Base-by-base conservation (phyloP, 2,113 vertebrate species). In the Tylochromis polylepis region DNA sequence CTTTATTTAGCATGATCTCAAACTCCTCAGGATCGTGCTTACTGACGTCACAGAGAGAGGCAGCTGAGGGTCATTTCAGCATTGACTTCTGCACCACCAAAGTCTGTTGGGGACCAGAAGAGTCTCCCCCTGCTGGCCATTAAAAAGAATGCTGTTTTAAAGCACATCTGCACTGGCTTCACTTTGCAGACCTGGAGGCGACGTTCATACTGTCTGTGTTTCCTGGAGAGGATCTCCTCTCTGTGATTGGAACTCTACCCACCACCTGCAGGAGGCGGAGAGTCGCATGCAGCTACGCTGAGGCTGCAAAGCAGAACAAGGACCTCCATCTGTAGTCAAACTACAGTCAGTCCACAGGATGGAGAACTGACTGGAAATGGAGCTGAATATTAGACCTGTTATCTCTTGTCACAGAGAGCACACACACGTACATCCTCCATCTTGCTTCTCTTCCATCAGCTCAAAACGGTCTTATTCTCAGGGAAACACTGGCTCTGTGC, bases 11-110 rank as follows among this genome's bases (percentile, higher is more conserved):
- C 36, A 2, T 22, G 20, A 67, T 41, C 62, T 67, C 62, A 67
- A 41, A 67, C 34, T 41, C 36, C 1, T 14, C 62, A 14, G 34
- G 20, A 67, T 22, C 11, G 6, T 22, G 34, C 22, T 15, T 41
- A 5, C 62, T 22, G 34, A 12, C 6, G 2, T 67, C 62, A 22
- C 34, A 67, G 20, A 67, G 29, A 60, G 29, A 11, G 60, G 9
- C 60, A 65, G 20, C 60, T 38, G 34, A 67, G 62, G 62, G 11
- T 22, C 34, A 14, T 67, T 67, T 67, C 11, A 38, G 14, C 62
- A 67, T n/a, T 0, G 4, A 67, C 11, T 22, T 67, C 62, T 22
- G 0, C 36, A 4, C 20, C 34, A 22, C 34, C 20, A 5, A 41
- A 67, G 36, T 22, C 0, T 22, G 7, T 67, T 41, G 20, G 6